Evolutionary conservation across 2,888 invertebrate species (phyloP), one percentile per base, ranked within the genome.

Genomic region (Rhabditoides inermis): DNA sequence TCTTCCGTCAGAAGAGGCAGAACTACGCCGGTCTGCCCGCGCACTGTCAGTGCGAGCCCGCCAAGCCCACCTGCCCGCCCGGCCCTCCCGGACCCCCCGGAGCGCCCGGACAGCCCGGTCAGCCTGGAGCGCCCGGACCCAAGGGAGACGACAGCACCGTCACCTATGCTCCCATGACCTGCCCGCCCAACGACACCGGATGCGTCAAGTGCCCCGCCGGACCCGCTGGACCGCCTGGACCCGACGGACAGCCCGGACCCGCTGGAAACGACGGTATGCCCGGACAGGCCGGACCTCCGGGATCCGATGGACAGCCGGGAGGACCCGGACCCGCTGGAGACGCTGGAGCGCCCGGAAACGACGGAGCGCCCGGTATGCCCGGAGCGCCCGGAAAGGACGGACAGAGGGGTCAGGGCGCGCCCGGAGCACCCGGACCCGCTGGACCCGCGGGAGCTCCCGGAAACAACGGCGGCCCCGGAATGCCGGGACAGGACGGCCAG

Each of bases 1-100:
- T 65, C 55, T 65, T 65, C 65, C 65, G 65, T 54, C 61, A 63
- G 55, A 65, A 65, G 57, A 51, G 64, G 51, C 59, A 60, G 52
- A 51, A 56, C 51, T 63, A 60, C 56, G 53, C 61, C 45, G 62
- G 65, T 37, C 63, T 65, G 12, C 65, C 65, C 44, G 55, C 65
- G 25, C 63, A 58, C 58, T 65, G 65, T 53, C 65, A 65, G 53
- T 65, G 65, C 59, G 63, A 61, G 60, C 63, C 63, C 42, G 49
- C 59, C 49, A 66, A 66, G 59, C 66, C 66, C 27, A 53, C 55
- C 28, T 66, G 66, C 53, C 63, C 66, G 23, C 62, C 60, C 41
- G 63, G 66, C 44, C 63, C 66, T 44, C 63, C 61, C 45, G 65
- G 65, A 54, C 65, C 65, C 47, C 63, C 62, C 42, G 63, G 66